Evolutionary conservation across 2,113 vertebrate species (phyloP), one percentile per base, ranked within the genome.

Genomic region (Datnioides undecimradiatus): DNA sequence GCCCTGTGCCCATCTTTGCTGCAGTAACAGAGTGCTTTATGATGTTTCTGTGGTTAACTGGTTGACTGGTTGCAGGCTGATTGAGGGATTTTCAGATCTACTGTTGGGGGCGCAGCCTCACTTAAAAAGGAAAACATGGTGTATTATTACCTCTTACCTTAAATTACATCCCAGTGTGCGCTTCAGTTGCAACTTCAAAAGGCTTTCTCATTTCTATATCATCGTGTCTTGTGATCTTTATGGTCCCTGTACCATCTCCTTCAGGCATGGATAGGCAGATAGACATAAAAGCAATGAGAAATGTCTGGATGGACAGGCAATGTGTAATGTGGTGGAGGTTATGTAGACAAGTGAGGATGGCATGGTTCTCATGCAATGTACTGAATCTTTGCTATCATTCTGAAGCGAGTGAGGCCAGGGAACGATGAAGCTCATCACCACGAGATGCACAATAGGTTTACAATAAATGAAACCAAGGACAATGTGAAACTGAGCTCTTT

Each of bases 131-230:
- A 79, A 78, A 65, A 9, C 59, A 23, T 17, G 12, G 55, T 68
- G 4, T 79, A 64, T 90, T 84, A 70, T 89, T 83, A 80, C 62
- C 29, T 17, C 46, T 75, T 79, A 54, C 51, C 64, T 84, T 59
- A 66, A 80, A 86, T 85, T 70, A 78, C 55, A 79, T 72, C 38
- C 52, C 16, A 29, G 9, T 79, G 48, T 49, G 57, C 70, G 57
- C 70, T 84, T 90, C 67, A 66, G 21, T 49, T 62, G 52, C 41
- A 62, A 76, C 80, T 86, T 91, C 83, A 87, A 86, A 91, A 79
- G 57, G 14, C 36, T 65, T 68, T 34, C 19, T 74, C n/a, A 19
- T 76, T 74, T 80, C 69, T 73, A 63, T 73, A 74, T 76, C 57
- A 45, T 76, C 62, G 29, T 29, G 34, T 73, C 74, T 80, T 74